Conservation (phyloP, 2,113 vertebrate species). For the Monarcha castaneiventris region DNA sequence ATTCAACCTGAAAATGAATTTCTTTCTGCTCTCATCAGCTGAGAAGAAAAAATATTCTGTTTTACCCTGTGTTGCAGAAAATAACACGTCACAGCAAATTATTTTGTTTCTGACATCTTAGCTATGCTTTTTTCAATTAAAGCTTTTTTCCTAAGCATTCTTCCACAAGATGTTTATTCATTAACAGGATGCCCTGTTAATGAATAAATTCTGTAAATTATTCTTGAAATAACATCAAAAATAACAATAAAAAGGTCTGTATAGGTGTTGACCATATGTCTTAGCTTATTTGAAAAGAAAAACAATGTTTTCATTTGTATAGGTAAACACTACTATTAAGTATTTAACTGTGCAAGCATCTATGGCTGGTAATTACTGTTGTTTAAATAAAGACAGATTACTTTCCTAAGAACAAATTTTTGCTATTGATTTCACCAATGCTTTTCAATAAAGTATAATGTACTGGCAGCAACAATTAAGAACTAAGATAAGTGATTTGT, state of each 20-base stretch:
- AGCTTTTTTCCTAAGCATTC: not conserved
- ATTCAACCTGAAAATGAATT: not conserved
- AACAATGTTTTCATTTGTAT: not conserved
- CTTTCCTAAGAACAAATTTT: not conserved
- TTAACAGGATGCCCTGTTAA: not conserved
- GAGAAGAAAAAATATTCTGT: not conserved
- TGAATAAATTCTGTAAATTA: not conserved
- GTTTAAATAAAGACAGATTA: constrained; percentile 32
- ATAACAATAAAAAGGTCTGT: not conserved
- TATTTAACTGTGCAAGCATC: not conserved
- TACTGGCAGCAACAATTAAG: not conserved
- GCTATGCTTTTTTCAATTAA: not conserved
- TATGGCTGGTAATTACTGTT: not conserved
- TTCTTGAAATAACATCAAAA: not conserved
- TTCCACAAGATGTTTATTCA: not conserved
- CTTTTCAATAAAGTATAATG: not conserved
- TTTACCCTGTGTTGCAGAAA: not conserved
- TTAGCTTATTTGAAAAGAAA: not conserved
- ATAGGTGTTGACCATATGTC: not conserved
- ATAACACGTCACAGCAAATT: not conserved
- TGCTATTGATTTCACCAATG: not conserved
- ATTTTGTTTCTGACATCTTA: not conserved
- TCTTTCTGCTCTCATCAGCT: not conserved
- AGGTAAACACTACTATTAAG: constrained; percentile 7
- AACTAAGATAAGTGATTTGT: not conserved